Evolutionary conservation across 2,888 invertebrate genomes (phyloP).

Genomic region (Drosophila antonietae): DNA sequence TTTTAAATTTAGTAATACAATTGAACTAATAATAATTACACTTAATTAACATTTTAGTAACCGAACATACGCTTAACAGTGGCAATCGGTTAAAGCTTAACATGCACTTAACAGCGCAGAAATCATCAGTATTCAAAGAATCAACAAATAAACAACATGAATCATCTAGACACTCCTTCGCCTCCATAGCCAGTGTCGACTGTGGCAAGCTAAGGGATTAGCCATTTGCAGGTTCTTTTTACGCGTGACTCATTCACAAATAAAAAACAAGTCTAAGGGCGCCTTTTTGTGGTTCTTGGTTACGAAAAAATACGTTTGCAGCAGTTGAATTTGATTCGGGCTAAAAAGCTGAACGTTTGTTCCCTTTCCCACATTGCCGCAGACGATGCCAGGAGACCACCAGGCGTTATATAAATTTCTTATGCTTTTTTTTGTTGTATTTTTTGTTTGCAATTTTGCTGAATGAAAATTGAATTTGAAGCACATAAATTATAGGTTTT

Average conservation of each 20-base stretch:
- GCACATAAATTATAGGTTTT: constrained; percentile 75
- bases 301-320: constrained; percentile 37
- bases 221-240: constrained; percentile 40
- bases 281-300: constrained; percentile 30
- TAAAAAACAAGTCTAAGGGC: constrained; percentile 32
- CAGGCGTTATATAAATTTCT: constrained; percentile 29
- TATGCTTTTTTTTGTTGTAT: background rate
- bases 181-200: constrained; percentile 15
- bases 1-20: too few relatives aligned
- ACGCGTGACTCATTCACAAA: constrained; percentile 52
- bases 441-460: constrained; percentile 60
- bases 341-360: constrained; percentile 38
- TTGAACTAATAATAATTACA: background rate
- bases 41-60: background rate
- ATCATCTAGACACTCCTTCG: background rate
- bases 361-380: constrained; percentile 53
- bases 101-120: background rate
- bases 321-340: constrained; percentile 24
- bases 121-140: background rate
- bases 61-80: background rate
- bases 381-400: constrained; percentile 53
- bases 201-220: constrained; percentile 40
- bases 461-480: constrained; percentile 76
- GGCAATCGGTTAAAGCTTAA: background rate
- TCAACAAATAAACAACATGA: background rate